Base-by-base conservation (phyloP, 2,888 invertebrate species). In the Lacanobia oleracea region DNA sequence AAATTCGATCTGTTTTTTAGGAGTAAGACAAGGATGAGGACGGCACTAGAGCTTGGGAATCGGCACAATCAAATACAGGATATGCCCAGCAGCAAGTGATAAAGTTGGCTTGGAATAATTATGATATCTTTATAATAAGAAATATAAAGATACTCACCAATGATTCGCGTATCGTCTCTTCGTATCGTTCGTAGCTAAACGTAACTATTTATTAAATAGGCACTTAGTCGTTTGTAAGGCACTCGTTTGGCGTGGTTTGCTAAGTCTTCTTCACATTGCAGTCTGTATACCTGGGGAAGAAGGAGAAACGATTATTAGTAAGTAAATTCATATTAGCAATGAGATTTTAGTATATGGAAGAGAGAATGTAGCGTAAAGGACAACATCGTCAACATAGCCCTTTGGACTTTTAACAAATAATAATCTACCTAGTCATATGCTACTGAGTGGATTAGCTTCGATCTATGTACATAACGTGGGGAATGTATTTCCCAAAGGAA, bases 231-330 rank as follows among this genome's bases (percentile, higher is more conserved):
- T 84, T 86, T 82, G 73, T 73, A 93, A 93, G 93, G 93, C 93
- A 93, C 93, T 93, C 81, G 88, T 84, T 87, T 87, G 90, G 91
- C 90, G 90, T 91, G 88, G 85, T 85, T 86, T 75, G 83, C 68
- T 85, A 67, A 85, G 74, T 87, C 85, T 87, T 78, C 84, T 90
- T 94, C 88, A 94, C 94, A 94, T 94, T 74, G 86, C 94, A 90
- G 90, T 90, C 85, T 82, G 85, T 87, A 86, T 93, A 94, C 92
- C 94, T 95, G 93, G 0, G 71, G 66, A 87, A 80, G 54, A 89
- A 88, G 73, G 84, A 72, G 1, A 40, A 0, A 16, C 43, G 0
- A 27, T 67, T 33, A 56, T 61, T 59, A 63, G 18, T 27, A 50
- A 18, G 0, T 40, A 7, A 2, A 16, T 67, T 16, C 9, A 16